phyloP scores from a whole-genome alignment of 1,140 invertebrate genomes.

The Leptinotarsa lineolata region DNA sequence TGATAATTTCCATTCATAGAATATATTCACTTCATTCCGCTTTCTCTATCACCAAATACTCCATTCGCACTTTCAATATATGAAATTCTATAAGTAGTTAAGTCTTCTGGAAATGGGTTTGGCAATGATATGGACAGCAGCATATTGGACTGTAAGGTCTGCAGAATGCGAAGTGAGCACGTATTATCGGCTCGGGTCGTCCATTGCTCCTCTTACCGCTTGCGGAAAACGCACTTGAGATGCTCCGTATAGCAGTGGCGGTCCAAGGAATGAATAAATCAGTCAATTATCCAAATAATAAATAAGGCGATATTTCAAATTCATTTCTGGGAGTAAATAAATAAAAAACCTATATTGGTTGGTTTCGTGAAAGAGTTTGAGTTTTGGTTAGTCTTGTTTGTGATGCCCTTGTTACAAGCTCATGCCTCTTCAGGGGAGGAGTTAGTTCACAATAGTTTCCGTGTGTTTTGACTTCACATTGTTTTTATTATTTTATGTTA shows the following conservation, averaged over 20 bases:
- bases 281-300: too few species aligned
- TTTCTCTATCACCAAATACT: not conserved
- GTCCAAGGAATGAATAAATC: not conserved
- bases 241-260: slow-evolving; percentile 33
- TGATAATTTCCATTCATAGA: slow-evolving; percentile 16
- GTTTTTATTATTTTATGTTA: too few species aligned
- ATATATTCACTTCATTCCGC: not conserved
- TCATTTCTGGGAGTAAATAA: too few species aligned
- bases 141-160: slow-evolving; percentile 44
- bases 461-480: too few species aligned
- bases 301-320: too few species aligned
- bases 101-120: slow-evolving; percentile 25
- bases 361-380: too few species aligned
- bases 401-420: too few species aligned
- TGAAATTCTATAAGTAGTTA: slow-evolving; percentile 39
- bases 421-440: too few species aligned
- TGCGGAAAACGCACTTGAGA: slow-evolving; percentile 43
- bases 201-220: slow-evolving; percentile 26
- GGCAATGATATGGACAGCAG: slow-evolving; percentile 32
- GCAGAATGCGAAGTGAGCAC: slow-evolving; percentile 43
- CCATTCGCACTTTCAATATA: slow-evolving; percentile 19
- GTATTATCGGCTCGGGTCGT: slow-evolving; percentile 43
- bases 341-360: too few species aligned
- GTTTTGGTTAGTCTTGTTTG: too few species aligned
- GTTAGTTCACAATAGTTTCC: too few species aligned